phyloP scores from a whole-genome alignment of 2,797 vertebrate species.

The Cetoscarus ocellatus region DNA sequence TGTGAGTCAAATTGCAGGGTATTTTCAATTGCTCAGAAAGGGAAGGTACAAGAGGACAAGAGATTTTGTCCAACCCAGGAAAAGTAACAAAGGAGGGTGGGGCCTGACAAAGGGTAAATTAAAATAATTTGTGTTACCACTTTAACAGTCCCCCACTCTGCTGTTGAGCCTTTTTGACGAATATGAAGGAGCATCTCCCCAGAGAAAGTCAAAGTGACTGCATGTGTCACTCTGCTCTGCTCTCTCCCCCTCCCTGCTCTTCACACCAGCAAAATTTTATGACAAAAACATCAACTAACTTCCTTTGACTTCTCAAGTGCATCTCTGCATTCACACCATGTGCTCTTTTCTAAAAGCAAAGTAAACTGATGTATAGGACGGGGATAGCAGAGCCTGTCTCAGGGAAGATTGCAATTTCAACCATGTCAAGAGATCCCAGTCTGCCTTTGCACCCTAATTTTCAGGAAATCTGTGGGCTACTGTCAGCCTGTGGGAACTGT shows the following conservation, averaged over 20 bases:
- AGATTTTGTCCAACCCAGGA: too few relatives aligned
- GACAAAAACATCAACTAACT: conserved; percentile 25
- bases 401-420: conserved; percentile 25
- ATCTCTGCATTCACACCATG: background rate
- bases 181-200: conserved; percentile 12
- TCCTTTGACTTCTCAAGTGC: conserved; percentile 8
- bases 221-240: conserved; percentile 9
- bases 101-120: too few relatives aligned
- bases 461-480: conserved; percentile 39
- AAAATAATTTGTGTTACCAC: background rate
- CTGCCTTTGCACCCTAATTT: conserved; percentile 18
- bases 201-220: conserved; percentile 9
- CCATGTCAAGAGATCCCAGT: conserved; percentile 19
- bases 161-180: conserved; percentile 4
- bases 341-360: conserved; percentile 4
- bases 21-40: too few relatives aligned
- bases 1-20: too few relatives aligned
- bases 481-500: conserved; percentile 38
- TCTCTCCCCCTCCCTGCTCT: background rate
- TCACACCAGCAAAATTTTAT: conserved; percentile 12
- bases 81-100: too few relatives aligned
- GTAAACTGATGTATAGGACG: background rate
- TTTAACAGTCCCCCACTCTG: background rate
- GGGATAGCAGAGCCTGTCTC: background rate
- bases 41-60: too few relatives aligned